A percentile compares a stretch with the other conserved stretches of the same genome.
Conservation (phyloP, 1,140 invertebrate species). For the Adoxophyes honmai region DNA sequence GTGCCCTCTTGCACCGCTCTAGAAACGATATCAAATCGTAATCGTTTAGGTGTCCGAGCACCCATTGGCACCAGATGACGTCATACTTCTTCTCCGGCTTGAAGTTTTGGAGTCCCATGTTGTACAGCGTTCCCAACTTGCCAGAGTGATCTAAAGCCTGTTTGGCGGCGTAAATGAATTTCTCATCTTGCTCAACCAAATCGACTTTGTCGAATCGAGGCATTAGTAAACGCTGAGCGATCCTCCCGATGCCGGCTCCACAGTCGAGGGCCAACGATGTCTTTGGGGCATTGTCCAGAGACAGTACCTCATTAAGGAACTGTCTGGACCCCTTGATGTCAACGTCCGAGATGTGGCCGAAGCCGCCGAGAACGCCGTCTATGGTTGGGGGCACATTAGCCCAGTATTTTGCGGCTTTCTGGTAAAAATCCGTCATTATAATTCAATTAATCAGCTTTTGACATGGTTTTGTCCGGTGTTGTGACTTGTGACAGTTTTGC, state of each 20-base stretch:
- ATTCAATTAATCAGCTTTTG: not conserved
- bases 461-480: not conserved
- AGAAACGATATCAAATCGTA: conserved; percentile 93
- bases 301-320: conserved; percentile 86
- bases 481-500: conserved; percentile 15
- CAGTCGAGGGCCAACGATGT: conserved; percentile 91
- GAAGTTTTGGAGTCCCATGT: conserved; percentile 88
- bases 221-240: conserved; percentile 93
- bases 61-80: conserved; percentile 99
- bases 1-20: conserved; percentile 81
- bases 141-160: conserved; percentile 42
- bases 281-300: conserved; percentile 77
- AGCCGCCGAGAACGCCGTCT: conserved; percentile 97
- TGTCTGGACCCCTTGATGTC: conserved; percentile 92
- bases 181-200: conserved; percentile 94
- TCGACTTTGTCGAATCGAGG: conserved; percentile 92
- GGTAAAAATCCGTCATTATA: conserved; percentile 79
- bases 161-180: conserved; percentile 65
- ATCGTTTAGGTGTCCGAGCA: conserved; percentile 93
- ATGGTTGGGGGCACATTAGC: conserved; percentile 89
- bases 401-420: conserved; percentile 89
- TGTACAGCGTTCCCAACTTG: conserved; percentile 80
- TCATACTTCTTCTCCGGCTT: conserved; percentile 88
- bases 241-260: conserved; percentile 97
- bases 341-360: conserved; percentile 88